Evolutionary conservation across 2,113 vertebrate genomes (phyloP).

Genomic region (Cochlearius cochlearius): DNA sequence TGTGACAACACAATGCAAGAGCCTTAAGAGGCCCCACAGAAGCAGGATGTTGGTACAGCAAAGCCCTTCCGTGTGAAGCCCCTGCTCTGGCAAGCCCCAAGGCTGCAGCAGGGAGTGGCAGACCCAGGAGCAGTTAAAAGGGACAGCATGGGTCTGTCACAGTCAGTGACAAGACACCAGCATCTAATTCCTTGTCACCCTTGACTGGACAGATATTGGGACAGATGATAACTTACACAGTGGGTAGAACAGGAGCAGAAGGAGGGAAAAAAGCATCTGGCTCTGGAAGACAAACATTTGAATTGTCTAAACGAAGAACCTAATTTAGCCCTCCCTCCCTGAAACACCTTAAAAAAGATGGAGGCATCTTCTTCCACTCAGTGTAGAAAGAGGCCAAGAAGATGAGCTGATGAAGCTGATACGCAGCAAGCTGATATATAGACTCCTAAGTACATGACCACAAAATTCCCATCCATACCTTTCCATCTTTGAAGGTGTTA

Average conservation of each 20-base stretch:
- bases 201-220: not conserved
- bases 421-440: not conserved
- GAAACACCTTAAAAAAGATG: not conserved
- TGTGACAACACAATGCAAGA: not conserved
- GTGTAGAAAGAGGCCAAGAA: not conserved
- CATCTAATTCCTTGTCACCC: not conserved
- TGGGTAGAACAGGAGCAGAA: not conserved
- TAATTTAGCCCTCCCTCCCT: not conserved
- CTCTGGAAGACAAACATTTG: not conserved
- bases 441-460: not conserved
- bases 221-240: not conserved
- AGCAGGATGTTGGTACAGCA: not conserved
- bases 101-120: not conserved
- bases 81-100: not conserved
- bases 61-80: rapidly evolving
- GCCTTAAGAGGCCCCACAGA: not conserved
- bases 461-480: not conserved
- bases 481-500: not conserved
- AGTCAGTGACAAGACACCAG: not conserved
- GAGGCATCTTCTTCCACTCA: not conserved
- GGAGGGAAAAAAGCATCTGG: not conserved
- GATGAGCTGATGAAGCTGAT: not conserved
- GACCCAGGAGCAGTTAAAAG: not conserved
- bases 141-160: not conserved
- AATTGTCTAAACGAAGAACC: not conserved